Evolutionary conservation across 2,113 vertebrate species (phyloP).

Genomic region (Oreotrochilus melanogaster): DNA sequence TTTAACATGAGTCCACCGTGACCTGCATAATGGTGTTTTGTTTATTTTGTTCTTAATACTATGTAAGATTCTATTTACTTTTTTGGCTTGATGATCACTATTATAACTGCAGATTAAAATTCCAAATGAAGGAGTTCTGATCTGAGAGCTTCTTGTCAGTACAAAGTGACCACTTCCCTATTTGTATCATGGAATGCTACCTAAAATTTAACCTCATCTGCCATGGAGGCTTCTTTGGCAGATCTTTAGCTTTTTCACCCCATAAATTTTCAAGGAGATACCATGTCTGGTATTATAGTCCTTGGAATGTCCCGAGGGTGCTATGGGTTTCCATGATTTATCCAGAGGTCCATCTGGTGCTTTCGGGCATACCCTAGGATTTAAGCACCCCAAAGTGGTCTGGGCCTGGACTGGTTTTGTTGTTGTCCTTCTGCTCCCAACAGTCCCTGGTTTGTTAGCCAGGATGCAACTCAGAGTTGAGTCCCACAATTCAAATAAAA

Average conservation of each 20-base stretch:
- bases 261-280: rapidly evolving
- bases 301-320: neutral
- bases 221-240: neutral
- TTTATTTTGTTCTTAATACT: neutral
- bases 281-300: neutral
- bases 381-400: too few relatives aligned
- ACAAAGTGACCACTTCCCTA: neutral
- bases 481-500: neutral
- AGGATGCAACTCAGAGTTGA: neutral
- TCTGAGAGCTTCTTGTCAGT: neutral
- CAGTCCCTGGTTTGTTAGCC: neutral
- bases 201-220: neutral
- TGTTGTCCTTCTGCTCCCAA: rapidly evolving
- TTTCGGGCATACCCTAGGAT: neutral
- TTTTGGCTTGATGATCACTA: neutral
- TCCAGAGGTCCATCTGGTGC: neutral
- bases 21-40: neutral
- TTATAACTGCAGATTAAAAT: neutral
- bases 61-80: neutral
- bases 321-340: neutral
- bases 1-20: neutral
- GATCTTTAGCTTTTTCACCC: neutral
- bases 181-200: neutral
- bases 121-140: neutral
- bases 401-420: neutral